These are phyloP conservation scores for Perccottus glenii DNA, from an alignment of 2,113 vertebrate genomes.

Conservation along the genomic window DNA sequence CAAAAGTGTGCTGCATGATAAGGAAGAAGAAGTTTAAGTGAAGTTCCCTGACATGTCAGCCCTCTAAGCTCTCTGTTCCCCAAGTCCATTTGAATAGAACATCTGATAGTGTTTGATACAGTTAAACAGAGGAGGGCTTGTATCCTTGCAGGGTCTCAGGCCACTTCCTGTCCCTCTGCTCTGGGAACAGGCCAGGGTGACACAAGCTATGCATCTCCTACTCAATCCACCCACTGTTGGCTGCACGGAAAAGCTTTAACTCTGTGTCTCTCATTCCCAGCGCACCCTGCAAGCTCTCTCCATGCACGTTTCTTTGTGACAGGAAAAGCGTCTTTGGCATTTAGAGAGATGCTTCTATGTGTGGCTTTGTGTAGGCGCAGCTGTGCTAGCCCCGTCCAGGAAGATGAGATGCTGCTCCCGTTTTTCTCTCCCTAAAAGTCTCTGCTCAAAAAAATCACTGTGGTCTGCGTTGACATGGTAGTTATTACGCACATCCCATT, in stretches of 20 bases:
- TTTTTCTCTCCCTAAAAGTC: constrained; percentile 3
- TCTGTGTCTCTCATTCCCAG: constrained; percentile 53
- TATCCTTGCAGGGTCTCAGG: constrained; percentile 63
- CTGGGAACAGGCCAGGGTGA: constrained; percentile 72
- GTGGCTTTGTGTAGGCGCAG: constrained; percentile 70
- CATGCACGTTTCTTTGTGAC: constrained; percentile 37
- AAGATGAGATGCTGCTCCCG: constrained; percentile 54
- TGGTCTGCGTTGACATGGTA: constrained; percentile 25
- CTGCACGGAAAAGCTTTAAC: constrained; percentile 46
- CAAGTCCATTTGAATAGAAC: constrained; percentile 69
- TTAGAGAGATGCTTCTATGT: constrained; percentile 63
- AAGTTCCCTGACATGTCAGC: constrained; percentile 30
- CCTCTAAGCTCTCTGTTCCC: constrained; percentile 33
- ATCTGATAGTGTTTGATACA: constrained; percentile 67
- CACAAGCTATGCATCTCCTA: constrained; percentile 71
- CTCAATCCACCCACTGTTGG: constrained; percentile 80
- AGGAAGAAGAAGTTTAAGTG: constrained; percentile 39
- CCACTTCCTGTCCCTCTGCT: constrained; percentile 75
- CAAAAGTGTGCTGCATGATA: constrained; percentile 31
- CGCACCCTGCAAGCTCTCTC: constrained; percentile 8
- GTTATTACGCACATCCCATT: constrained; percentile 12
- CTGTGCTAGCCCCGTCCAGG: constrained; percentile 56
- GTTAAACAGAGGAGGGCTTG: constrained; percentile 76
- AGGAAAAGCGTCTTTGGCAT: constrained; percentile 70
- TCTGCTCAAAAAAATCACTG: constrained; percentile 30